Evolutionary conservation across 1,140 invertebrate genomes (phyloP), one percentile per base, ranked within the genome.

Genomic region (Oncopeltus fasciatus): DNA sequence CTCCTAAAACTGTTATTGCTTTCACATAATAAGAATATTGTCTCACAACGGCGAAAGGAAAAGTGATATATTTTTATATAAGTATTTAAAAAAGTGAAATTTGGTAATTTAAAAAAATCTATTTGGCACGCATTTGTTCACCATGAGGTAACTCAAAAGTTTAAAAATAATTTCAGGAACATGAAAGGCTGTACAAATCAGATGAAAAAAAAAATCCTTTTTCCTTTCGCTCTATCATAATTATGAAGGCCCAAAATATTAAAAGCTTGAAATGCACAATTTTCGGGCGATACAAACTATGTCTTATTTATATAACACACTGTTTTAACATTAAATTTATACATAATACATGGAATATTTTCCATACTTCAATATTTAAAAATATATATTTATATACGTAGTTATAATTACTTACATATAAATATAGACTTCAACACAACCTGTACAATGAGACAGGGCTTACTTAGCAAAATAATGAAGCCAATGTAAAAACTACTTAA

Each of bases 1-100:
- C 70, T 73, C 68, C 69, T 68, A 72, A 70, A 66, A 69, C 67
- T 68, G 68, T 70, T 69, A 69, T 69, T 69, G 69, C 70, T 70
- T 68, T 65, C 56, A 68, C 69, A 71, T 67, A 60, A 64, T 59
- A 27, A 51, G 31, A 62, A 62, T 70, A 69, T 71, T 71, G 70
- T 70, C 68, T 68, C 65, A 64, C 60, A 64, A 66, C 43, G 58
- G 63, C 61, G 62, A 63, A 65, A 65, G 64, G 66, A 64, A 64
- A 65, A 63, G 59, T 56, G 56, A 57, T 38, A 21, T 38, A 38
- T 14, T 8, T 38, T 8, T 38, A 38, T 38, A 38, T 38, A 38
- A 8, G 14, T 38, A 38, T 5, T 38, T 38, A 5, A 38, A 8
- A 38, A 8, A 38, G n/a, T 14, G 14, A 38, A 38, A 8, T 38